These are phyloP conservation scores for Cantharis rustica DNA, from an alignment of 2,888 invertebrate genomes.

Conservation along the genomic window DNA sequence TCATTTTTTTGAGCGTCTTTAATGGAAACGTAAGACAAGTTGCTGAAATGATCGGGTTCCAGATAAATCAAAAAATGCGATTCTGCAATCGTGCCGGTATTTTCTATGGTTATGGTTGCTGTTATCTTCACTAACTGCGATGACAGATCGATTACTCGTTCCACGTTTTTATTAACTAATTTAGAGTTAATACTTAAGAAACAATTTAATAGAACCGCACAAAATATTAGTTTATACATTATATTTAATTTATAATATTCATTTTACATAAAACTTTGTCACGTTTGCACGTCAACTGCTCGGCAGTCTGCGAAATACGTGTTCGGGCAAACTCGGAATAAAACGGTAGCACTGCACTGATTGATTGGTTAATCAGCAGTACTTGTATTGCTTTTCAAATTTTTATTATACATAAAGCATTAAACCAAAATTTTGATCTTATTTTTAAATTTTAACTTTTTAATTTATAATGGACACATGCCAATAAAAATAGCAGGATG, in stretches of 20 bases:
- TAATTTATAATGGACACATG: no score
- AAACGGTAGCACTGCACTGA: no score
- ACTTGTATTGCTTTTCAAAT: no score
- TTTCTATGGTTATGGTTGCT: slow-evolving; percentile 81
- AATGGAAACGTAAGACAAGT: slow-evolving; percentile 77
- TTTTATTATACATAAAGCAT: no score
- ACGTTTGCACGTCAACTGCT: background rate
- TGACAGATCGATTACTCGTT: slow-evolving; percentile 83
- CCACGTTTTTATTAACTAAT: slow-evolving; percentile 77
- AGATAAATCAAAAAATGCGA: slow-evolving; percentile 73
- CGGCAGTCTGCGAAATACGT: background rate
- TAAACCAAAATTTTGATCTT: no score
- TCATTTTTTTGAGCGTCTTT: slow-evolving; percentile 67
- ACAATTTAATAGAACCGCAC: background rate
- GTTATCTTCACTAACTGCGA: slow-evolving; percentile 87
- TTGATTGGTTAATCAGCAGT: no score
- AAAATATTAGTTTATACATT: background rate
- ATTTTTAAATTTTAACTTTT: no score
- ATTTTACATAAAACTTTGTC: background rate
- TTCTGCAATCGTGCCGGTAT: slow-evolving; percentile 74
- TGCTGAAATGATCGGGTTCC: slow-evolving; percentile 65
- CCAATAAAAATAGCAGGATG: no score
- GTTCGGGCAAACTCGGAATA: no score
- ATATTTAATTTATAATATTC: background rate
- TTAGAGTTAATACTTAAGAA: slow-evolving; percentile 45